Base-by-base conservation (phyloP, 2,113 vertebrate genomes). In the Isurus oxyrinchus region DNA sequence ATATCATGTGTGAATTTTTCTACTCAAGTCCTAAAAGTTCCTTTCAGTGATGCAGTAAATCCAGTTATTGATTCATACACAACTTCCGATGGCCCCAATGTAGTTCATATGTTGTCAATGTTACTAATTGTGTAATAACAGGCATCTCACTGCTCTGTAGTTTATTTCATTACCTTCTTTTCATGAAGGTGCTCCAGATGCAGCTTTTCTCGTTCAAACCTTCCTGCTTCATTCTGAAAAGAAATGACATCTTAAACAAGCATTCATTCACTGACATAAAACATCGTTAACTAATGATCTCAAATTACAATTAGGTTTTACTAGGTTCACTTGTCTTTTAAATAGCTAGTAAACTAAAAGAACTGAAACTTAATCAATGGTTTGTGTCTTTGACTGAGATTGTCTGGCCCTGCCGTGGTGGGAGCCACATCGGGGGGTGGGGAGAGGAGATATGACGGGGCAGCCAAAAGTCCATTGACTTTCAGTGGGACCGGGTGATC, bases 181-280 rank as follows among this genome's bases (percentile, higher is more conserved):
- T 99, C 98, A 97, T 97, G 98, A 63, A 40, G 96, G 96, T 63
- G 96, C 96, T 98, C 98, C 97, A 98, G 96, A 69, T 98, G 97
- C 96, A 97, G 97, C 97, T 97, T 99, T 94, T 99, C 98, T 96
- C 98, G 98, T 96, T 98, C 98, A 97, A 98, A 97, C 81, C 97
- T 98, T 93, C 97, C 97, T 96, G 98, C 98, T 97, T 98, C 98
- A 96, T 99, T 98, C 99, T 99, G 97, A 96, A 96, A 97, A 97
- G 96, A 61, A 97, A 97, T 97, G 19, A 91, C 55, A 94, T 19
- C n/a, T 91, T 21, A 94, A 66, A 94, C 11, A 72, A n/a, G 21
- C 11, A 55, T 49, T 44, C 27, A 95, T 55, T 95, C 31, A 95
- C 13, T 72, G 14, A 69, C 69, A 66, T 23, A 31, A 95, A 49